These are phyloP conservation scores for Gymnocephalus cernua DNA, from an alignment of 2,113 vertebrate genomes.

Conservation along the genomic window DNA sequence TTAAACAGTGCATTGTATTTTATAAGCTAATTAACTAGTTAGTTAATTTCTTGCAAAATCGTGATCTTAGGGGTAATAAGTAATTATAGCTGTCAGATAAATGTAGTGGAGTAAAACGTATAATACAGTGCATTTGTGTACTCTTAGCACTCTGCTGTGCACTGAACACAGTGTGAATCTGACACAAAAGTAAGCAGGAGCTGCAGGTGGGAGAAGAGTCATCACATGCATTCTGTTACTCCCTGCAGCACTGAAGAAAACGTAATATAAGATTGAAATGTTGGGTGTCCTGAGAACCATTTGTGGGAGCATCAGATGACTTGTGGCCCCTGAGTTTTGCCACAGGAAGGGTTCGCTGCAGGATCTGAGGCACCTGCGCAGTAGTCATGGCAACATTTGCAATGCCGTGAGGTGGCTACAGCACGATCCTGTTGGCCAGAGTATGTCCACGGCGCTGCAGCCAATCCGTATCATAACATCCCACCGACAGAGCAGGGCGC, in stretches of 20 bases:
- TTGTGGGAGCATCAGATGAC: constrained; percentile 46
- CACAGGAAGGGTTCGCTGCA: constrained; percentile 34
- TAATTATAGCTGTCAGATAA: neutral
- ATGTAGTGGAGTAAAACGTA: neutral
- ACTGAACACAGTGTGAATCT: neutral
- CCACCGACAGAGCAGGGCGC: constrained; percentile 44
- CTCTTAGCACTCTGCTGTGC: neutral
- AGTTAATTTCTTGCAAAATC: neutral
- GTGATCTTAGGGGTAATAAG: neutral
- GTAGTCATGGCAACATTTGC: constrained; percentile 55
- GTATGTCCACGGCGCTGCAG: constrained; percentile 23
- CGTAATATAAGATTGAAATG: constrained; percentile 15
- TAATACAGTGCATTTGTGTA: neutral
- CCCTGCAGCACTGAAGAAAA: constrained; percentile 40
- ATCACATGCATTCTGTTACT: constrained; percentile 4
- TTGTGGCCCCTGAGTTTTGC: constrained; percentile 30
- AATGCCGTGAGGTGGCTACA: constrained; percentile 8
- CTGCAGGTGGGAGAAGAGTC: constrained; percentile 1
- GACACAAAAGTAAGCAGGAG: neutral
- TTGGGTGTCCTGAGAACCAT: constrained; percentile 53
- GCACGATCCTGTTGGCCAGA: constrained; percentile 1
- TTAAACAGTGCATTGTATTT: neutral
- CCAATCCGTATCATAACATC: constrained; percentile 62
- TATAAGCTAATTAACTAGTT: neutral
- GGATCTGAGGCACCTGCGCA: constrained; percentile 32